Conservation (phyloP, 1,140 invertebrate species). For the Ceratina japonica region DNA sequence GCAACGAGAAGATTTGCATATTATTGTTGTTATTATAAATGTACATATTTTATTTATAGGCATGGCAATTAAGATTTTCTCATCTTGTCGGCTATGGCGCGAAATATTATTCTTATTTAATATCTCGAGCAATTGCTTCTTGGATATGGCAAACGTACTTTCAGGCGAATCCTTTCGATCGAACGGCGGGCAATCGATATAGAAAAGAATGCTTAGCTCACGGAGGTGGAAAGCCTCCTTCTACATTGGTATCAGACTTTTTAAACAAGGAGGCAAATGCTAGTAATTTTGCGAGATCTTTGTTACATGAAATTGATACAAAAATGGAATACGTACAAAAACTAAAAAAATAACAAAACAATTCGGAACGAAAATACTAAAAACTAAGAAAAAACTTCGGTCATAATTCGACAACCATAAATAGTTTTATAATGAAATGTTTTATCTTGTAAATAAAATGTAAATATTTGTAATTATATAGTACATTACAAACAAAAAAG, state of each 20-base stretch:
- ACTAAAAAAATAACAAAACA: conserved; percentile 40
- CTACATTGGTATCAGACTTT: conserved; percentile 86
- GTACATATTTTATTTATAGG: conserved; percentile 78
- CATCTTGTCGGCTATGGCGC: conserved; percentile 98
- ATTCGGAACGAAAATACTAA: background rate
- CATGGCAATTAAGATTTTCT: conserved; percentile 97
- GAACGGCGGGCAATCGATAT: conserved; percentile 88
- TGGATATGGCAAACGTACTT: conserved; percentile 97
- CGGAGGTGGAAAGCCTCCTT: conserved; percentile 92
- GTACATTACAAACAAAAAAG: conserved; percentile 1
- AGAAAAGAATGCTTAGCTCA: conserved; percentile 88
- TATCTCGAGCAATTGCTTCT: conserved; percentile 95
- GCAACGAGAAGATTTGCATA: conserved; percentile 11
- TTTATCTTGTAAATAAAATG: conserved; percentile 40
- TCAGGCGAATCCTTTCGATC: conserved; percentile 89
- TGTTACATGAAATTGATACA: conserved; percentile 81
- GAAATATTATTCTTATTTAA: conserved; percentile 98
- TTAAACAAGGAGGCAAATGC: conserved; percentile 85
- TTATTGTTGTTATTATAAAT: background rate
- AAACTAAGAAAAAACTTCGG: background rate
- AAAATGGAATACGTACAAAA: conserved; percentile 75
- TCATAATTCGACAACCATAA: conserved; percentile 17
- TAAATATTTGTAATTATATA: conserved; percentile 28
- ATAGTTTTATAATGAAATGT: conserved; percentile 14
- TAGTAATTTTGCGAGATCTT: conserved; percentile 79